Conservation (phyloP, 1,140 invertebrate genomes). For the Theocolax elegans region DNA sequence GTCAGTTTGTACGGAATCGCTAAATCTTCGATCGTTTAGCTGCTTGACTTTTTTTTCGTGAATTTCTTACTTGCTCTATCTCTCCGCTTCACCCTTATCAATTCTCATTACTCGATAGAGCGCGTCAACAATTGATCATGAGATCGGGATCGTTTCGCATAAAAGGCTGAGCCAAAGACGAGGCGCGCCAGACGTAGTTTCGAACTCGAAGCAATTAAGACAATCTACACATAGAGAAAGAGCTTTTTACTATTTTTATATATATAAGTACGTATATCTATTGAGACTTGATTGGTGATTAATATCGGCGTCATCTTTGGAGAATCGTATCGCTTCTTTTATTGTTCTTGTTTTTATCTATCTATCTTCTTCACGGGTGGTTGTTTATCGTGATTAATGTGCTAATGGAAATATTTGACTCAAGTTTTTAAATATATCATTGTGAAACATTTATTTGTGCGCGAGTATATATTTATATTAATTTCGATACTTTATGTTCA, state of each 20-base stretch:
- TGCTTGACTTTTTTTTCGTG: not conserved
- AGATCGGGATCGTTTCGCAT: slow-evolving; percentile 1
- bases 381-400: not conserved
- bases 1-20: not conserved
- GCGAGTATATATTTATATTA: no score
- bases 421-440: not conserved
- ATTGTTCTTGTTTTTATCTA: not conserved
- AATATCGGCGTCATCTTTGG: no score
- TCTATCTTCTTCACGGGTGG: not conserved
- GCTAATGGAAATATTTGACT: not conserved
- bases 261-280: slow-evolving; percentile 15
- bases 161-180: slow-evolving; percentile 7
- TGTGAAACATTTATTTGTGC: not conserved
- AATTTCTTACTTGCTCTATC: not conserved
- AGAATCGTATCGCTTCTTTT: no score
- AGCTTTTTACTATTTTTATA: not conserved
- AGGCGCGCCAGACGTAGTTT: not conserved
- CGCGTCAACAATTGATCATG: slow-evolving; percentile 22
- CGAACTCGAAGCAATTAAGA: slow-evolving; percentile 17
- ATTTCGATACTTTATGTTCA: no score
- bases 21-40: slow-evolving; percentile 2
- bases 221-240: not conserved
- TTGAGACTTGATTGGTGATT: not conserved
- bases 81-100: slow-evolving; percentile 15
- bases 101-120: slow-evolving; percentile 1